Base-by-base conservation (phyloP, 2,113 vertebrate genomes). In the Asarcornis scutulata region DNA sequence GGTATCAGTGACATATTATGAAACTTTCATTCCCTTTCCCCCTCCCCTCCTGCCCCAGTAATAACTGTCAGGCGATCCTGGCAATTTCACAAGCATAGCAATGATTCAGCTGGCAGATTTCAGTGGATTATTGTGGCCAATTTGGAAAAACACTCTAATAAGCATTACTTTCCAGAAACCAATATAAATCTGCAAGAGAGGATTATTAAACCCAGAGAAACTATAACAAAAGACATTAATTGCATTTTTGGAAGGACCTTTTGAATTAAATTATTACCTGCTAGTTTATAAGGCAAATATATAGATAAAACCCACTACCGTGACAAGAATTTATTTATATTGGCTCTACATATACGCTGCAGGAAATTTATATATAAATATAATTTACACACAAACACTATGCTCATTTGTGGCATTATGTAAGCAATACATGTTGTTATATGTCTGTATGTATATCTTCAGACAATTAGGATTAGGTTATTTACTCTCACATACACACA, bases 51-150 rank as follows among this genome's bases (percentile, higher is more conserved):
- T 52, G 69, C 40, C 88, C 91, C 95, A 91, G 60, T 93, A 96
- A 95, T 94, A 97, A 96, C 91, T 95, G 96, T 96, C 95, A 97
- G 95, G 95, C 92, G 50, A 92, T 89, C 87, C 95, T 97, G 97
- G 97, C 97, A 97, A 87, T 91, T 90, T 94, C 97, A 97, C 97
- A 96, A 96, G 91, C 90, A 92, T 84, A 92, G 97, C 96, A 95
- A 77, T 96, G 97, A 97, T 97, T 97, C 96, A 94, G 89, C 81
- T 98, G 97, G 97, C 96, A 96, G 93, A 73, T 93, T 95, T 95
- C 94, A 89, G 85, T 96, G 93, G 86, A 96, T 93, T 96, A 96
- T 95, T 95, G 94, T 91, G 94, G 97, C 97, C 97, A 98, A 97
- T 96, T 94, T 96, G 95, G 96, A 97, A 97, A 97, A 97, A 93